Base-by-base conservation (phyloP, 2,888 invertebrate species). In the Darwinula stevensoni region DNA sequence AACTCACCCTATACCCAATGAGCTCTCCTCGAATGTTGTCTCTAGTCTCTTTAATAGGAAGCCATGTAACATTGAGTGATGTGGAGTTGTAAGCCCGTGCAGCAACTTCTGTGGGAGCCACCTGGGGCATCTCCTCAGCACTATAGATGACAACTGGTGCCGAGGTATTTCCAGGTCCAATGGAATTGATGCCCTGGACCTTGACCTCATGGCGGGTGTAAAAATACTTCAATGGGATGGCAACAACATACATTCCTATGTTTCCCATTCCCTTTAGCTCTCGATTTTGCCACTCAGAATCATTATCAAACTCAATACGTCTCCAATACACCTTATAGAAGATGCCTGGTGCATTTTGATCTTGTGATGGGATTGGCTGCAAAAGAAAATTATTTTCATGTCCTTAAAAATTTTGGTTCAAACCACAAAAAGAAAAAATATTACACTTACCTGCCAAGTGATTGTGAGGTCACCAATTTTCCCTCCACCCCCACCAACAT, bases 401-500 rank as follows among this genome's bases (percentile, higher is more conserved):
- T 22, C 13, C 12, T 28, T 28, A 6, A 9, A 6, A 28, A 28
- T 28, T 9, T 28, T 9, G 12, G 29, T 28, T 28, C 13, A n/a
- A n/a, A 28, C 13, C 11, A n/a, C 13, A 9, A n/a, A 28, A 28
- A 28, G 6, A n/a, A 28, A n/a, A 28, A n/a, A 6, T 13, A 28
- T 28, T 13, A 31, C 31, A 42, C 45, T 42, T 44, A 56, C 55
- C 44, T 52, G 60, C 88, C 88, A 91, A 0, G 66, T 73, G 32
- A 94, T 78, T 1, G 76, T 74, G 3, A 94, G 62, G 46, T 84
- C 84, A 0, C 88, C 86, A 37, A 82, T 78, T 52, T 86, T 88
- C 9, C 88, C 88, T 28, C 88, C 88, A 3, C 91, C 91, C 1
- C 91, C 88, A 12, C 75, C 65, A 26, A 94, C 62, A 43, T 75